Conservation (phyloP, 2,797 vertebrate genomes). For the Rhynchonycteris naso region DNA sequence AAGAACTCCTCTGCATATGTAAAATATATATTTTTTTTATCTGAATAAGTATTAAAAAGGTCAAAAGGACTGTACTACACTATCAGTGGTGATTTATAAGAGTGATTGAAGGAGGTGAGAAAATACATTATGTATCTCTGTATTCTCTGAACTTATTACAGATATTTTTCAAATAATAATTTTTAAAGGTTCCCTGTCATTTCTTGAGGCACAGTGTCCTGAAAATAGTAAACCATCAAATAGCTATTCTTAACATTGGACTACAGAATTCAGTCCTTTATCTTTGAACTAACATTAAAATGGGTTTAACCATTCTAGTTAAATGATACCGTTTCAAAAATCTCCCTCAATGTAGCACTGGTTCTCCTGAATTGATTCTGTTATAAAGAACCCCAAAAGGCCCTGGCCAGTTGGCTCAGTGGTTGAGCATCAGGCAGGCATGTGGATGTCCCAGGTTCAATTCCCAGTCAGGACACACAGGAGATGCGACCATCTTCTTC, state of each 20-base stretch:
- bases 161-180: neutral
- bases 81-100: neutral
- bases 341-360: neutral
- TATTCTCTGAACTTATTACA: conserved; percentile 23
- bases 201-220: neutral
- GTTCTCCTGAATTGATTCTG: neutral
- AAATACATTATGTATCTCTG: conserved; percentile 5
- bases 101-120: neutral
- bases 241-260: neutral
- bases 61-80: conserved; percentile 25
- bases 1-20: neutral
- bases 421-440: no score
- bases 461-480: no score
- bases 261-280: conserved; percentile 42
- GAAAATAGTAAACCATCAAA: conserved; percentile 38
- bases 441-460: no score
- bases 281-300: conserved; percentile 39
- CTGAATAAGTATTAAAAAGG: conserved; percentile 27
- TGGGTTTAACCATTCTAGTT: conserved; percentile 38
- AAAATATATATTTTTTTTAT: conserved; percentile 3
- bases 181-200: conserved; percentile 38
- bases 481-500: no score
- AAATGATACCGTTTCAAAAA: conserved; percentile 52
- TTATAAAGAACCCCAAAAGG: conserved; percentile 67
- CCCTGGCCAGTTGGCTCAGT: no score